Percentiles rank a stretch among this genome's conserved stretches.
Evolutionary conservation across 2,113 vertebrate genomes (phyloP).

Genomic region (Sapajus apella): DNA sequence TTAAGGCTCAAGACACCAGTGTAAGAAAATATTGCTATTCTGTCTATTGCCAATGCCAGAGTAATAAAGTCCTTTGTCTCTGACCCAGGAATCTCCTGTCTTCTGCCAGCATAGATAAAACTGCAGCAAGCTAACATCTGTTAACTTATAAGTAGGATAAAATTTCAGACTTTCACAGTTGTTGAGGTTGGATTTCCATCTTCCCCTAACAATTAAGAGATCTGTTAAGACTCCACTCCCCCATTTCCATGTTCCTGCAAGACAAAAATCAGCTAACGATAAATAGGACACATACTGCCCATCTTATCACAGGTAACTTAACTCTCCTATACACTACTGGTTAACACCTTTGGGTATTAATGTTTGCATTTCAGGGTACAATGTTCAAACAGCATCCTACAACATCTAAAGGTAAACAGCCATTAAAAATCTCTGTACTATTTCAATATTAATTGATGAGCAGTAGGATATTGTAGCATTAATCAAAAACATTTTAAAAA

Average conservation of each 20-base stretch:
- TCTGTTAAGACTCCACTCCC: neutral
- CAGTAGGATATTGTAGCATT: neutral
- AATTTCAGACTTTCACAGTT: neutral
- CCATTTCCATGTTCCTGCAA: neutral
- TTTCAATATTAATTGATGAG: conserved; percentile 1
- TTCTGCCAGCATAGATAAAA: conserved; percentile 1
- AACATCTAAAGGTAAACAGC: neutral
- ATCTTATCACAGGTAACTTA: neutral
- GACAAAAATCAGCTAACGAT: neutral
- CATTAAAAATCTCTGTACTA: neutral
- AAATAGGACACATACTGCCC: neutral
- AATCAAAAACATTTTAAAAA: conserved; percentile 31
- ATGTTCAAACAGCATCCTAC: neutral
- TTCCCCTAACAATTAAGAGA: neutral
- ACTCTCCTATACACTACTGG: neutral
- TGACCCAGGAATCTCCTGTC: neutral
- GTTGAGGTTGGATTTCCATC: neutral
- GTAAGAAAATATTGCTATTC: neutral
- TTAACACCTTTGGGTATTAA: neutral
- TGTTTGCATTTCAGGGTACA: neutral
- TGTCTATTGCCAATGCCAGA: neutral
- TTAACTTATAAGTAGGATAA: neutral
- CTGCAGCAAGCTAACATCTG: neutral
- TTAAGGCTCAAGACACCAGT: neutral
- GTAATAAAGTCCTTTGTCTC: neutral